Base-by-base conservation (phyloP, 2,888 invertebrate genomes). In the Chloroclysta siterata region DNA sequence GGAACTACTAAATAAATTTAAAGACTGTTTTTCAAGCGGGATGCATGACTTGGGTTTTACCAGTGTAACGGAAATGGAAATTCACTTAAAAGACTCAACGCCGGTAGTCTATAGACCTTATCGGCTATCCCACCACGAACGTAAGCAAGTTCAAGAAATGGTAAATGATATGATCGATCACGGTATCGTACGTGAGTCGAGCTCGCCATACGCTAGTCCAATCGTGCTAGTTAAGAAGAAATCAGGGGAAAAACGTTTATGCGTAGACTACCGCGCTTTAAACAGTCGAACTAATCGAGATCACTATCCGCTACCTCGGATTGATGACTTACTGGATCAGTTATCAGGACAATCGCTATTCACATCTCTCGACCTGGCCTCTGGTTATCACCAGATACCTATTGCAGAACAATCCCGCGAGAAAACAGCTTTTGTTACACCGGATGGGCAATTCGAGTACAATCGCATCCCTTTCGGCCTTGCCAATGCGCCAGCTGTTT, bases 31-130 rank as follows among this genome's bases (percentile, higher is more conserved):
- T 48, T 33, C 56, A 10, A 10, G 1, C 8, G 22, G 17, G 1
- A 14, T 56, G 22, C 15, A 33, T 10, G 56, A 56, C 11, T n/a
- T 56, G 3, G 56, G 56, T 3, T 17, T n/a, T 8, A 47, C 56
- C 5, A 22, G 15, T 8, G 33, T 15, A 5, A 39, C 56, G 2
- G 56, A 56, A 22, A 56, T 56, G 56, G 48, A 5, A 5, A 56
- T 56, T 13, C 4, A 41, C 0, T 2, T 48, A 28, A 39, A 11
- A 14, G 56, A 56, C n/a, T 15, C 33, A 5, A 33, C 8, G 5
- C 48, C 56, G 7, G 48, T 56, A 13, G 56, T 48, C n/a, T 56
- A 56, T 39, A 29, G 33, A 1, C 55, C 55, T 2, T 56, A 56
- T 33, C 15, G 55, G 5, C 4, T 56, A 13, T 39, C 56, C 2